Evolutionary conservation across 1,140 invertebrate genomes (phyloP).

Genomic region (Zaprionus taronus): DNA sequence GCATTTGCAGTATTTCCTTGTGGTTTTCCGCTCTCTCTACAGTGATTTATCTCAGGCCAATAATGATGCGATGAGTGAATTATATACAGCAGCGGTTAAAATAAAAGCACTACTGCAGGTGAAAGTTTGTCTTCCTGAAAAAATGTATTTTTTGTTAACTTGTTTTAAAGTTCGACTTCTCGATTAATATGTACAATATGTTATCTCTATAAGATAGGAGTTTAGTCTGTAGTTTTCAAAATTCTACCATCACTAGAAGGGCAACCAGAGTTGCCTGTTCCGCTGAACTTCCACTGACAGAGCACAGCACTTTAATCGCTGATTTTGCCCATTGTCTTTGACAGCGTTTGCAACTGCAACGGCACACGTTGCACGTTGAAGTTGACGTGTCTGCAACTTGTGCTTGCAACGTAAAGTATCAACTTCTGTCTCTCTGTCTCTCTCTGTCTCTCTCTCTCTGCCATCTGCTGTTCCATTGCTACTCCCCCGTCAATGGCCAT

Average conservation of each 20-base stretch:
- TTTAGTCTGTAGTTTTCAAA: neutral
- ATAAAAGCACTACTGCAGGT: no score
- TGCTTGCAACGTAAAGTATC: slow-evolving; percentile 25
- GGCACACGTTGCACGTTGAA: neutral
- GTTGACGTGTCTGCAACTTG: slow-evolving; percentile 18
- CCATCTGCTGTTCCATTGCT: neutral
- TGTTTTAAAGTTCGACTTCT: no score
- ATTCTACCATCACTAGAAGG: slow-evolving; percentile 1
- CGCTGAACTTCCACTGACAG: slow-evolving; percentile 9
- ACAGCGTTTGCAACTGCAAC: slow-evolving; percentile 9
- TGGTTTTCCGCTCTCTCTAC: neutral
- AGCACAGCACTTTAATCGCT: slow-evolving; percentile 33
- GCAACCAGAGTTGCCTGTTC: neutral
- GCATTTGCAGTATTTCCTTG: no score
- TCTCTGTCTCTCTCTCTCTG: neutral
- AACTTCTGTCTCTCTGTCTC: neutral
- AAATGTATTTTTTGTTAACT: no score
- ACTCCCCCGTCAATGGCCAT: slow-evolving; percentile 7
- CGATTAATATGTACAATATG: no score
- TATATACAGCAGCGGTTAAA: no score
- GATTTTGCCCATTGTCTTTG: slow-evolving; percentile 48
- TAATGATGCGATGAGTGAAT: neutral
- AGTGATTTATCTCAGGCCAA: neutral
- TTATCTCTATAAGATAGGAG: no score
- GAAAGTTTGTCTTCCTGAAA: no score